Percentiles rank a stretch among this genome's conserved stretches.
These are phyloP conservation scores for Dione vanillae DNA, from an alignment of 2,888 invertebrate species.

Conservation along the genomic window DNA sequence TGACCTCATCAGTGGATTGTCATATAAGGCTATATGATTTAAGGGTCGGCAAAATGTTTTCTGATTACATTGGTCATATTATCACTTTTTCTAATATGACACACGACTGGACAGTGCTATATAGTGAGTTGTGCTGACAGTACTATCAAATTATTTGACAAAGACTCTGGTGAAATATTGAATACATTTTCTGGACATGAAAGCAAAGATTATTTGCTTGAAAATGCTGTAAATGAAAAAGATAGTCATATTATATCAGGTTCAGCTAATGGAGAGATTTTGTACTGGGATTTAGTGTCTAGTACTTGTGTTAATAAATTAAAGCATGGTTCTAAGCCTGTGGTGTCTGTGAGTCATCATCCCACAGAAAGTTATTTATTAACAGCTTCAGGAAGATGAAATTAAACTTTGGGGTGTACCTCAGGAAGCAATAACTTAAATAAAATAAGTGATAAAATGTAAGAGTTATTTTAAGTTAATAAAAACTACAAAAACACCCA, in stretches of 20 bases:
- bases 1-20: conserved; percentile 95
- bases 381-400: conserved; percentile 89
- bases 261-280: conserved; percentile 93
- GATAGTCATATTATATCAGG: conserved; percentile 96
- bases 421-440: conserved; percentile 50
- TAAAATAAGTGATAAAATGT: too few species aligned
- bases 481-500: too few species aligned
- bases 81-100: conserved; percentile 94
- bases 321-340: conserved; percentile 85
- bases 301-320: conserved; percentile 78
- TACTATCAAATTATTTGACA: conserved; percentile 93
- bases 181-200: conserved; percentile 92
- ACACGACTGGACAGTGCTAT: conserved; percentile 96
- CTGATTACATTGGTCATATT: conserved; percentile 94
- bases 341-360: conserved; percentile 93
- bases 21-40: conserved; percentile 95
- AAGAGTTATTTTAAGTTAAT: too few species aligned
- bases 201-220: conserved; percentile 92
- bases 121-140: conserved; percentile 94
- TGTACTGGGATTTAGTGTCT: conserved; percentile 95
- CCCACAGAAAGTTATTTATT: conserved; percentile 89
- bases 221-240: conserved; percentile 92
- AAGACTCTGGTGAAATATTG: conserved; percentile 80
- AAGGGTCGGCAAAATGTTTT: conserved; percentile 91
- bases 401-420: conserved; percentile 87